Percentiles rank a stretch among this genome's conserved stretches.
Conservation (phyloP, 2,113 vertebrate genomes). For the Hyperoodon ampullatus region DNA sequence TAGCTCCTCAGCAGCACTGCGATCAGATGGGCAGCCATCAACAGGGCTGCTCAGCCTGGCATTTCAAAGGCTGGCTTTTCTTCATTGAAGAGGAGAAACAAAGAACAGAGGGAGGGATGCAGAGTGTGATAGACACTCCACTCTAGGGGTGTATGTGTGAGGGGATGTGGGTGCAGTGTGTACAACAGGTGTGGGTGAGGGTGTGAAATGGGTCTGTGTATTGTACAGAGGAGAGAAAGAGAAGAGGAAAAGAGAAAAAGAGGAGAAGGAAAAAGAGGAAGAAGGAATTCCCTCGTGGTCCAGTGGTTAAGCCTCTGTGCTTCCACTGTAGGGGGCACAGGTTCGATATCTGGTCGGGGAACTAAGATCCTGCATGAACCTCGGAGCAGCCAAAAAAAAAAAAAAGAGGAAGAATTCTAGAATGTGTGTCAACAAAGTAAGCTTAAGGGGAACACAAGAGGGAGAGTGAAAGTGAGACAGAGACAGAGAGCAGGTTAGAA, state of each 20-base stretch:
- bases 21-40: background rate
- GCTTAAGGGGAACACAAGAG: background rate
- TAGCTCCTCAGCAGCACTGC: background rate
- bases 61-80: background rate
- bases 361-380: too few relatives aligned
- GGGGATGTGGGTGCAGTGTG: background rate
- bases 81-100: background rate
- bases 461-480: background rate
- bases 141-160: background rate
- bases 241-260: background rate
- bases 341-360: too few relatives aligned
- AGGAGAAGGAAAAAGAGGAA: background rate
- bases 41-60: background rate
- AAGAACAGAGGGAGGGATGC: background rate
- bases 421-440: background rate
- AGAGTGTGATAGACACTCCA: background rate
- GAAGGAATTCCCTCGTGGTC: too few relatives aligned
- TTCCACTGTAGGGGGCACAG: too few relatives aligned
- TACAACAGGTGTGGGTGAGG: too few relatives aligned
- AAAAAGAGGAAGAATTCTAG: background rate
- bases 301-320: too few relatives aligned
- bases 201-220: background rate
- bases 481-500: background rate
- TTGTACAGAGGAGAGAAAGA: background rate
- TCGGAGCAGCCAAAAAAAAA: background rate